Evolutionary conservation across 1,140 invertebrate species (phyloP).

Genomic region (Brachystomella parvula): DNA sequence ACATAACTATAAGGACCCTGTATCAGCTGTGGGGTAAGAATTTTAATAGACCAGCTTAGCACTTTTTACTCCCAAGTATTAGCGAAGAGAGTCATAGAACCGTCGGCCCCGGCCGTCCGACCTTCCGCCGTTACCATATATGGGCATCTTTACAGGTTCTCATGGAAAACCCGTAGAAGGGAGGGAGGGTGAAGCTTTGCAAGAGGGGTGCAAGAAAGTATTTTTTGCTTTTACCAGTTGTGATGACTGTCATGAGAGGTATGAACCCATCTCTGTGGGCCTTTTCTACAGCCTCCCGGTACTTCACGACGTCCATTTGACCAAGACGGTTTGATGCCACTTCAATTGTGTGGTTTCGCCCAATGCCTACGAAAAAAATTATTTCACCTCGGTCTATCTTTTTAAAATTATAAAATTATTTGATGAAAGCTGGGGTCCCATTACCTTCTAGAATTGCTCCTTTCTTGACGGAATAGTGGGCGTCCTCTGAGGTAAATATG

Average conservation of each 20-base stretch:
- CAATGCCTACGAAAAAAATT: not conserved
- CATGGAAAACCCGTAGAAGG: no score
- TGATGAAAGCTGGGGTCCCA: not conserved
- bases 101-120: no score
- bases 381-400: no score
- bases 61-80: no score
- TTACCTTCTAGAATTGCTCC: slow-evolving; percentile 11
- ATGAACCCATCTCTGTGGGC: not conserved
- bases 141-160: not conserved
- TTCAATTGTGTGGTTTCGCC: not conserved
- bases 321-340: slow-evolving; percentile 1
- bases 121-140: no score
- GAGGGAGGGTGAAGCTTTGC: no score
- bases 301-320: not conserved
- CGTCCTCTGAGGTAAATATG: not conserved
- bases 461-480: slow-evolving; percentile 12
- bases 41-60: no score
- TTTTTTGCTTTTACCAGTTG: slow-evolving; percentile 10
- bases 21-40: no score
- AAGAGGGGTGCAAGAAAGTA: no score
- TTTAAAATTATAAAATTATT: no score
- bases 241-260: slow-evolving; percentile 10
- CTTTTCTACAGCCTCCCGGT: not conserved
- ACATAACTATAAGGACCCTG: no score
- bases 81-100: no score